These are phyloP conservation scores for Ctenopoma multispine DNA, from an alignment of 2,797 vertebrate genomes.

Conservation along the genomic window DNA sequence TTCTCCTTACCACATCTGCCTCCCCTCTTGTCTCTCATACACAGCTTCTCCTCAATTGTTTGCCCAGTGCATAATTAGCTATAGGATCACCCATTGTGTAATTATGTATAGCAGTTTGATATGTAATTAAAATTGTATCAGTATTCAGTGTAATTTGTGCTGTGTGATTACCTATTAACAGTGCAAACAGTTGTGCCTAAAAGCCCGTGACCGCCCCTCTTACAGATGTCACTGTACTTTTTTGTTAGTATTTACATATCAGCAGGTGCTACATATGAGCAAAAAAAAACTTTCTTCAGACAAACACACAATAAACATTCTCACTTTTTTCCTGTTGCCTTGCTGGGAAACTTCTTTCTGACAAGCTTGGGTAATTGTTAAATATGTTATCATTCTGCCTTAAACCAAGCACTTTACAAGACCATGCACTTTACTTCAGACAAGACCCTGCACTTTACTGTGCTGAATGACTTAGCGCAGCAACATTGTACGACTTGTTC, in stretches of 20 bases:
- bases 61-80: conserved; percentile 78
- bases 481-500: conserved; percentile 27
- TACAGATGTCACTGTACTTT: conserved; percentile 53
- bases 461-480: conserved; percentile 20
- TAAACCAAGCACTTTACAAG: conserved; percentile 17
- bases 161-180: conserved; percentile 81
- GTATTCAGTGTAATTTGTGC: conserved; percentile 79
- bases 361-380: conserved; percentile 6
- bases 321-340: conserved; percentile 1
- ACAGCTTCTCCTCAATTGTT: conserved; percentile 77
- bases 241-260: conserved; percentile 55
- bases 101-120: conserved; percentile 82
- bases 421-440: conserved; percentile 32
- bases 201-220: conserved; percentile 78
- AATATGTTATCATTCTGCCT: conserved; percentile 22
- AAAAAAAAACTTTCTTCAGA: conserved; percentile 7
- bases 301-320: background rate
- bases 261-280: conserved; percentile 46
- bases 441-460: conserved; percentile 21
- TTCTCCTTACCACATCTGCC: conserved; percentile 64
- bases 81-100: conserved; percentile 84
- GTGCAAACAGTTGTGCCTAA: conserved; percentile 80
- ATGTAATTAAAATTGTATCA: conserved; percentile 83
- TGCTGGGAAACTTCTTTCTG: conserved; percentile 3
- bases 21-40: conserved; percentile 51